Base-by-base conservation (phyloP, 2,888 invertebrate species). In the Sarcophaga rosellei region DNA sequence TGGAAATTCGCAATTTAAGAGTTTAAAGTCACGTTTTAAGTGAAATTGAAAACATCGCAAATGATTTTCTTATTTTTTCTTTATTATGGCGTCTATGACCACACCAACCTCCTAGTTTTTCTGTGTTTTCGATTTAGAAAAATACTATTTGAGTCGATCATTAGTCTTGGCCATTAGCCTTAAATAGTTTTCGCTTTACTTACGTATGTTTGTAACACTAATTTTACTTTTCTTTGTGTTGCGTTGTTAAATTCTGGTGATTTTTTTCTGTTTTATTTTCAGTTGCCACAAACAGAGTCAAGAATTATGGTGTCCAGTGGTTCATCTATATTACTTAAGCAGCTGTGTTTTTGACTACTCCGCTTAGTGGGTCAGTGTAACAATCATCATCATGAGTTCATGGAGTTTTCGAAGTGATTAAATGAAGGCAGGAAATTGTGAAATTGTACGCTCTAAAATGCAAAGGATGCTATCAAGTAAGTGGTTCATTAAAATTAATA, bases 21-120 rank as follows among this genome's bases (percentile, higher is more conserved):
- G 25, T 70, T 62, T 61, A 62, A 78, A 69, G 73, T 85, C 78
- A 85, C 81, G 75, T 81, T 81, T 75, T 44, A 74, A 81, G 70
- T 78, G 81, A 85, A 81, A 85, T 78, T 74, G 74, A 78, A 85
- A 75, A 74, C 68, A 70, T 74, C 68, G 61, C 35, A 35, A 35
- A 35, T 35, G 35, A 35, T 35, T 35, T 35, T 35, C 8, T 35
- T 8, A 0, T 35, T 35, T 35, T 35, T 45, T 66, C 44, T 47
- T 68, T 57, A 23, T 61, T 59, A 2, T 35, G 23, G 17, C 47
- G 47, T 45, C 45, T 10, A 21, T 53, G 53, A 66, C 59, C 45
- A 61, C 84, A n/a, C 63, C 78, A 68, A 12, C 5, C 25, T 15
- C 25, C 35, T 75, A 68, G 25, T 35, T 35, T 8, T 35, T 8